Base-by-base conservation (phyloP, 2,888 invertebrate genomes). In the Elmis aenea region DNA sequence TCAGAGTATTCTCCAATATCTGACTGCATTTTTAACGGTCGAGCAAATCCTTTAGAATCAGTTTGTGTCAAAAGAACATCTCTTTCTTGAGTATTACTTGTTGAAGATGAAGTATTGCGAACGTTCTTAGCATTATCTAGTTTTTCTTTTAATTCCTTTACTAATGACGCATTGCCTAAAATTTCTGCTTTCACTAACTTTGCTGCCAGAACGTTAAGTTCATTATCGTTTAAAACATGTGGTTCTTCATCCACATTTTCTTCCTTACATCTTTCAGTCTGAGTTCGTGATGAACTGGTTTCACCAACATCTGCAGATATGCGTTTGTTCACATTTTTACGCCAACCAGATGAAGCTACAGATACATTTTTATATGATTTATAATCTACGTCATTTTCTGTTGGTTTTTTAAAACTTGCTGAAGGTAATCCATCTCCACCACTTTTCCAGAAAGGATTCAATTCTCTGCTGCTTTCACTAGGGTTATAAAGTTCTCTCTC, bases 171-270 rank as follows among this genome's bases (percentile, higher is more conserved):
- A 61, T 95, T 82, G 10, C 93, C 95, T 75, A 92, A 78, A 52
- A 99, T 79, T 76, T 97, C 94, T 8, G 96, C 95, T 71, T 93
- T 93, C 0, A 97, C 72, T 45, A 94, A 78, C 69, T 86, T 91
- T 2, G 95, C 92, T 22, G 83, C 91, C 23, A 99, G 64, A 52
- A 83, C 81, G 68, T 97, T 99, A 76, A 93, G 79, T 64, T 96
- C 87, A 50, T 82, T 81, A 66, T 88, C 84, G 25, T 81, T 80
- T 10, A 87, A 65, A 51, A 46, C 33, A 27, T 40, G 41, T 10
- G 16, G 13, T 40, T 41, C 13, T 5, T 25, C 25, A 20, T n/a
- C 5, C n/a, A 16, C n/a, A 9, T 9, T 18, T 8, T 5, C 5
- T 18, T 18, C 18, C 18, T 18, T 24, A 23, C n/a, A 33, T 2